These are phyloP conservation scores for Alethe castanea DNA, from an alignment of 2,113 vertebrate species.

Conservation along the genomic window DNA sequence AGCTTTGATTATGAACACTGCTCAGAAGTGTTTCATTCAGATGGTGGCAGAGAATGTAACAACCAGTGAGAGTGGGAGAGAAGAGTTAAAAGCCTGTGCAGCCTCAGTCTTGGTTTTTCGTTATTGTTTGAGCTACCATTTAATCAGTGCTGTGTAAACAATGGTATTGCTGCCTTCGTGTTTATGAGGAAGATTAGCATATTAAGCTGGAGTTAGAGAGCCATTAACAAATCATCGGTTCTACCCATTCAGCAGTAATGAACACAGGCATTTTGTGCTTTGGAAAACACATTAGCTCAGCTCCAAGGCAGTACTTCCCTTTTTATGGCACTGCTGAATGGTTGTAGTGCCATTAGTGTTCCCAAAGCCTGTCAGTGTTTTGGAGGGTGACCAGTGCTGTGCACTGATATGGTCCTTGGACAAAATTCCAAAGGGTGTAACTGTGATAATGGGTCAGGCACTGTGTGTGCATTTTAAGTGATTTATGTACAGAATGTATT, in stretches of 20 bases:
- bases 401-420: not conserved
- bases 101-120: not conserved
- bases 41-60: not conserved
- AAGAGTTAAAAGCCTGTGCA: not conserved
- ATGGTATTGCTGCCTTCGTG: not conserved
- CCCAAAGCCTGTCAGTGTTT: not conserved
- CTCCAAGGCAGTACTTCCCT: not conserved
- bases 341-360: not conserved
- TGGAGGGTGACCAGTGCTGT: not conserved
- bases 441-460: not conserved
- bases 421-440: not conserved
- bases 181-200: not conserved
- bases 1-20: not conserved
- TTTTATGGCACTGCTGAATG: not conserved
- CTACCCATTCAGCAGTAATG: not conserved
- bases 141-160: not conserved
- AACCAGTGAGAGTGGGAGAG: not conserved
- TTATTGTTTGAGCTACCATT: not conserved
- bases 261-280: not conserved
- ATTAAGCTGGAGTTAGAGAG: not conserved
- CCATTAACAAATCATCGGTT: not conserved
- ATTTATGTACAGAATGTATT: not conserved
- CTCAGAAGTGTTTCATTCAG: not conserved
- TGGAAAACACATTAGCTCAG: not conserved
- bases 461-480: fast-evolving